These are phyloP conservation scores for Ophiothrix spiculata DNA, from an alignment of 35 echinoderm and acorn worm species.

Conservation along the genomic window DNA sequence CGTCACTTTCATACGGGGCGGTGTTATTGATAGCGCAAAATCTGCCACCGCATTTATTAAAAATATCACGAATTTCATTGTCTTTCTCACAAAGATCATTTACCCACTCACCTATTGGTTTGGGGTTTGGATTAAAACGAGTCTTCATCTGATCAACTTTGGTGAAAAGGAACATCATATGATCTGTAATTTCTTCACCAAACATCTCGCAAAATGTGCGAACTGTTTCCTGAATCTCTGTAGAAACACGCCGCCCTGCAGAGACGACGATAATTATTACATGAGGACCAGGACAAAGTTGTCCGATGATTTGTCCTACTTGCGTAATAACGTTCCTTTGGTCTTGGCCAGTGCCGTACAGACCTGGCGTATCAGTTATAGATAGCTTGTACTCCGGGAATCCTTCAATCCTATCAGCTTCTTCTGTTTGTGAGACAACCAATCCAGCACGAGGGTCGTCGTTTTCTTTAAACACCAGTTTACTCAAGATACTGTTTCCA, in stretches of 20 bases:
- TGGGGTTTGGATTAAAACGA: too few species aligned
- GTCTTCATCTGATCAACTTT: too few species aligned
- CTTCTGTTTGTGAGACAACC: neutral
- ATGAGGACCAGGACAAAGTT: neutral
- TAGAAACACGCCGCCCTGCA: neutral
- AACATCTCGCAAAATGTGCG: neutral
- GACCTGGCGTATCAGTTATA: neutral
- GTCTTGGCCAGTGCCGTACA: neutral
- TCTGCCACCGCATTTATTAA: too few species aligned
- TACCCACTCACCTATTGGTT: too few species aligned
- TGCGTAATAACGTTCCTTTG: neutral
- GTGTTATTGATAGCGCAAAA: too few species aligned
- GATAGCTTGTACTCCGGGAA: neutral
- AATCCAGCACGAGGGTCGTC: neutral
- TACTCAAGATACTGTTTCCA: neutral
- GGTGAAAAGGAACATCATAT: neutral
- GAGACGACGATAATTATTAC: neutral
- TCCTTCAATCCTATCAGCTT: neutral
- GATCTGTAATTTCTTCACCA: neutral
- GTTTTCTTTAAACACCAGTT: neutral
- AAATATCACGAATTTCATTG: too few species aligned
- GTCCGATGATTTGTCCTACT: neutral
- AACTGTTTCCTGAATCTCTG: neutral
- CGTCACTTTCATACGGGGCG: too few species aligned
- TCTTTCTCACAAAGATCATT: too few species aligned